A percentile compares a stretch with the other conserved stretches of the same genome.
Conservation (phyloP, 1,140 invertebrate species). For the Lordiphosa stackelbergi region DNA sequence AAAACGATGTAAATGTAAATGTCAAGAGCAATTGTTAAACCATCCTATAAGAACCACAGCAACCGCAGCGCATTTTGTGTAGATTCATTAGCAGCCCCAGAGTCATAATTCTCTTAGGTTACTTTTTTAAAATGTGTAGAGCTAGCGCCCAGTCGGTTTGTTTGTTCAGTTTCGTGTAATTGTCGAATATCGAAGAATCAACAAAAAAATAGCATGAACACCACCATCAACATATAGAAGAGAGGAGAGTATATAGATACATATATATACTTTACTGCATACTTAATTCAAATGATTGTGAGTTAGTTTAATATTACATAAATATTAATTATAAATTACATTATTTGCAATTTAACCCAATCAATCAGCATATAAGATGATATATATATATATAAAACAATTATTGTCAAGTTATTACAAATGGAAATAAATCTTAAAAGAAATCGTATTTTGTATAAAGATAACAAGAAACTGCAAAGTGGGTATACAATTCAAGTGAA, state of each 20-base stretch:
- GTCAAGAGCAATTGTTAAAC: constrained; percentile 53
- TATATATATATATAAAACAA: constrained; percentile 34
- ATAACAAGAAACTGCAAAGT: no score
- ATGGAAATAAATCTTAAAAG: constrained; percentile 60
- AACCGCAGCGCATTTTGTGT: constrained; percentile 41
- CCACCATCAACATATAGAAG: constrained; percentile 15
- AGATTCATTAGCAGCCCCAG: constrained; percentile 44
- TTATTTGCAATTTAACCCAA: constrained; percentile 72
- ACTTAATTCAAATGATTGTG: constrained; percentile 75
- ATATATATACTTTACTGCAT: constrained; percentile 43
- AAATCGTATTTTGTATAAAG: constrained; percentile 2
- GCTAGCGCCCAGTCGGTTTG: constrained; percentile 17
- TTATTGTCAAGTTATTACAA: constrained; percentile 74
- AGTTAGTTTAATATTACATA: constrained; percentile 75
- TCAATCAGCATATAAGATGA: constrained; percentile 66
- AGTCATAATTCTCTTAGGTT: constrained; percentile 52
- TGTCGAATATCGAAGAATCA: constrained; percentile 47
- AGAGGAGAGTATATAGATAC: constrained; percentile 29
- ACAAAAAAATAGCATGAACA: constrained; percentile 14
- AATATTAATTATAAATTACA: constrained; percentile 74
- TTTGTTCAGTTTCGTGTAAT: constrained; percentile 49
- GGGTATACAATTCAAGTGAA: no score
- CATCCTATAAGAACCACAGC: constrained; percentile 2
- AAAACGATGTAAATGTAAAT: constrained; percentile 33
- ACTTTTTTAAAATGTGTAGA: constrained; percentile 41